These are phyloP conservation scores for Trichonephila clavata DNA, from an alignment of 1,140 invertebrate species.

Conservation along the genomic window DNA sequence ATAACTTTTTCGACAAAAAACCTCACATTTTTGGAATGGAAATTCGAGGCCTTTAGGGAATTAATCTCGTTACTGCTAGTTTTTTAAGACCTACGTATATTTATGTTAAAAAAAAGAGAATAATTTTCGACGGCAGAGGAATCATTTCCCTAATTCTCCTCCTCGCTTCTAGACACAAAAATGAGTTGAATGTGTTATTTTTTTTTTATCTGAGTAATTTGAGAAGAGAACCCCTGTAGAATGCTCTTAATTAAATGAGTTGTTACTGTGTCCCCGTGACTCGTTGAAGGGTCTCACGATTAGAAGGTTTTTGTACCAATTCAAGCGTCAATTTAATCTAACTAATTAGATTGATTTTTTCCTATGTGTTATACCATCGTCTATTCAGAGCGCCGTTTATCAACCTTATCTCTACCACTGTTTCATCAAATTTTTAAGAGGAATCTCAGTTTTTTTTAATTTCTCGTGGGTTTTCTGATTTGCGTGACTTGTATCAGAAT, in stretches of 20 bases:
- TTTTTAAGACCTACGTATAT: no score
- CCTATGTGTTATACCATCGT: not conserved
- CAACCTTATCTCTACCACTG: not conserved
- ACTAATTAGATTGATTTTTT: constrained; percentile 8
- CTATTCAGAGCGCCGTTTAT: not conserved
- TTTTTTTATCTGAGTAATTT: not conserved
- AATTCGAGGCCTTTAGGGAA: no score
- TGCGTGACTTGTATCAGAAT: not conserved
- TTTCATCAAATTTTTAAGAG: not conserved
- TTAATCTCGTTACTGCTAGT: no score
- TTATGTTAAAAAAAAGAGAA: no score
- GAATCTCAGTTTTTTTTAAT: not conserved
- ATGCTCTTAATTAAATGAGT: not conserved
- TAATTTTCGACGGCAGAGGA: no score
- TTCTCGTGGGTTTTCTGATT: not conserved
- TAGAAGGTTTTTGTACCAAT: not conserved
- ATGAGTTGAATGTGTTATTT: not conserved
- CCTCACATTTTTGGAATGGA: no score
- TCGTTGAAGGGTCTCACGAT: not conserved
- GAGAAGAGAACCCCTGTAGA: not conserved
- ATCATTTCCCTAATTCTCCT: no score
- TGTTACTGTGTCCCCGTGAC: not conserved
- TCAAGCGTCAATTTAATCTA: not conserved
- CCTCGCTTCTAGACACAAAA: not conserved
- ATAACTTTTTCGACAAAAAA: no score